Evolutionary conservation across 2,797 vertebrate genomes (phyloP).

Genomic region (Rhinoraja longicauda): DNA sequence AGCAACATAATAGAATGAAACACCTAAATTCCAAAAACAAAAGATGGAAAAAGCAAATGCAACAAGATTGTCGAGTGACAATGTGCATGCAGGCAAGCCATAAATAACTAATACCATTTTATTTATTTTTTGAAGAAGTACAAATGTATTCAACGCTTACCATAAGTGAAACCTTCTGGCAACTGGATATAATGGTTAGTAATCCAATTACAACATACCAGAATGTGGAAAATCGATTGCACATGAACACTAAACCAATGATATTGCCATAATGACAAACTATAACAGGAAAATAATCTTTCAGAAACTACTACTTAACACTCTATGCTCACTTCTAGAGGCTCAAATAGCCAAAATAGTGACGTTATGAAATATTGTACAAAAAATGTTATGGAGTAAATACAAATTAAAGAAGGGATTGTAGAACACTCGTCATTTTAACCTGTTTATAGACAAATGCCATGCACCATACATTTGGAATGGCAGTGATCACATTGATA

Average conservation of each 20-base stretch:
- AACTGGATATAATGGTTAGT: conserved; percentile 32
- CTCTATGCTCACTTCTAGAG: background rate
- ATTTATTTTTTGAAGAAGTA: background rate
- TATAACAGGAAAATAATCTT: background rate
- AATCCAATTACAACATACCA: conserved; percentile 37
- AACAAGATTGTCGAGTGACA: background rate
- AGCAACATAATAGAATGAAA: conserved; percentile 13
- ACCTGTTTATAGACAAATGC: background rate
- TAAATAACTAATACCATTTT: background rate
- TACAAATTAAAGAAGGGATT: background rate
- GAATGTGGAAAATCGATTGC: conserved; percentile 35
- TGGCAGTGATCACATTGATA: background rate
- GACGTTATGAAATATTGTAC: background rate
- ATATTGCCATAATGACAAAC: conserved; percentile 16
- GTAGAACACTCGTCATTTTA: background rate
- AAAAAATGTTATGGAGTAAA: background rate
- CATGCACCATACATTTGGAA: background rate
- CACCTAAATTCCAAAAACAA: background rate
- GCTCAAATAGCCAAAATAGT: background rate
- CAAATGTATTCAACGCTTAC: background rate
- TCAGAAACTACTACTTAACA: background rate
- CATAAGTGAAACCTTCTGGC: conserved; percentile 24
- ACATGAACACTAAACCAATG: conserved; percentile 34
- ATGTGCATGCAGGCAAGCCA: background rate
- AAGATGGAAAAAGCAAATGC: background rate